Base-by-base conservation (phyloP, 2,888 invertebrate genomes). In the Sipunculus nudus region DNA sequence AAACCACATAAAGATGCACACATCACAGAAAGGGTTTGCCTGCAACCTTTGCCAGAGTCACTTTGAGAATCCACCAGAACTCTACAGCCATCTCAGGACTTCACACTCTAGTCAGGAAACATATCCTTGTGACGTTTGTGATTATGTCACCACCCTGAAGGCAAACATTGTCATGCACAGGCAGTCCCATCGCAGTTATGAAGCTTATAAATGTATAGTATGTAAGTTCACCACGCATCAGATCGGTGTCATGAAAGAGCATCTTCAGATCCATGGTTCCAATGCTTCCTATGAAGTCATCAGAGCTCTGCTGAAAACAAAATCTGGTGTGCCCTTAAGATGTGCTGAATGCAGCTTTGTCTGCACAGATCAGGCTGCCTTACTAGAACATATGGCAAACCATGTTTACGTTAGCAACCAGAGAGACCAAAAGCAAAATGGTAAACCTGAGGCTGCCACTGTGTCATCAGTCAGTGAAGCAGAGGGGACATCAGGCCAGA, bases 1-100 rank as follows among this genome's bases (percentile, higher is more conserved):
- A 10, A 81, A 78, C 60, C 81, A 81, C 66, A 70, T 76, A 26
- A 78, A 78, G 62, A 71, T 81, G 43, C 81, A 81, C 59, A 66
- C 74, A n/a, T 72, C 71, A 26, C 45, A 43, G 41, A 54, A 53
- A 19, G 29, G 40, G n/a, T 54, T 47, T 40, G 59, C 45, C n/a
- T 67, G 66, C 39, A 38, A 29, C 10, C 31, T 65, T 2, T 68
- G 67, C 38, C 31, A 52, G 8, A 41, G 35, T 16, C 43, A 52
- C 28, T 53, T 59, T 28, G 46, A 32, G 16, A 23, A 46, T 8
- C n/a, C 31, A 13, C 23, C n/a, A 6, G 50, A 28, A 28, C 28
- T 63, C 31, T 59, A 52, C 10, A 21, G 57, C 62, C 21, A 65
- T 32, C 35, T 64, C 32, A 38, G 61, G 10, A 23, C 45, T 13